Conservation (phyloP, 2,888 invertebrate species). For the Lomographa bimaculata region DNA sequence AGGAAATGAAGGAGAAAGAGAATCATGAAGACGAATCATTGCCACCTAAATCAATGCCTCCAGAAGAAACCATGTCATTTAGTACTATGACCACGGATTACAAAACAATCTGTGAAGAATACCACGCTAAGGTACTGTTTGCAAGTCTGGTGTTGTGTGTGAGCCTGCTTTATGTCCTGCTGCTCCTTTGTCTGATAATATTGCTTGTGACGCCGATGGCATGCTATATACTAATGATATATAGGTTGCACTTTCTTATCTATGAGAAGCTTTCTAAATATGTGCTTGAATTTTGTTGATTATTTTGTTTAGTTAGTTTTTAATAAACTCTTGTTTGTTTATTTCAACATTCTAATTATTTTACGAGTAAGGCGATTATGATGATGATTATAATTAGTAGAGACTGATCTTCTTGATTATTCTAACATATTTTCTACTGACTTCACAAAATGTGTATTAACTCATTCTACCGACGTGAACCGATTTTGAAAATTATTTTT, state of each 20-base stretch:
- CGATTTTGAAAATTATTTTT: too few relatives aligned
- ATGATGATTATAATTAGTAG: too few relatives aligned
- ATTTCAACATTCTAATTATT: too few relatives aligned
- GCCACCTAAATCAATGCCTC: slow-evolving; percentile 64
- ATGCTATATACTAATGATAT: slow-evolving; percentile 41
- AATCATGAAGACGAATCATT: slow-evolving; percentile 45
- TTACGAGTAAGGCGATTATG: too few relatives aligned
- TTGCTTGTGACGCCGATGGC: slow-evolving; percentile 48
- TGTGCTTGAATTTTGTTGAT: slow-evolving; percentile 5
- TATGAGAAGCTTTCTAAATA: slow-evolving; percentile 11
- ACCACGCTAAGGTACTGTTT: slow-evolving; percentile 85
- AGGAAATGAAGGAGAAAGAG: slow-evolving; percentile 52
- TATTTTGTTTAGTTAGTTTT: slow-evolving; percentile 1
- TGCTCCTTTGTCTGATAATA: slow-evolving; percentile 34
- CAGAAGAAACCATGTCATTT: slow-evolving; percentile 71
- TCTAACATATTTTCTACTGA: too few relatives aligned
- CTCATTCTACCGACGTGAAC: too few relatives aligned
- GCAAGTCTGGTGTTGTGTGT: slow-evolving; percentile 37
- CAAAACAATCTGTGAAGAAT: slow-evolving; percentile 88
- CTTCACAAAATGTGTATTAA: too few relatives aligned
- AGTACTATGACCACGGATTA: slow-evolving; percentile 87
- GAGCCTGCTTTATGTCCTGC: slow-evolving; percentile 29
- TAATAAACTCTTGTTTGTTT: too few relatives aligned
- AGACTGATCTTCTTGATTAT: too few relatives aligned
- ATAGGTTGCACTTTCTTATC: slow-evolving; percentile 27